Evolutionary conservation across 2,888 invertebrate genomes (phyloP).

Genomic region (Trissoscelio sp.): DNA sequence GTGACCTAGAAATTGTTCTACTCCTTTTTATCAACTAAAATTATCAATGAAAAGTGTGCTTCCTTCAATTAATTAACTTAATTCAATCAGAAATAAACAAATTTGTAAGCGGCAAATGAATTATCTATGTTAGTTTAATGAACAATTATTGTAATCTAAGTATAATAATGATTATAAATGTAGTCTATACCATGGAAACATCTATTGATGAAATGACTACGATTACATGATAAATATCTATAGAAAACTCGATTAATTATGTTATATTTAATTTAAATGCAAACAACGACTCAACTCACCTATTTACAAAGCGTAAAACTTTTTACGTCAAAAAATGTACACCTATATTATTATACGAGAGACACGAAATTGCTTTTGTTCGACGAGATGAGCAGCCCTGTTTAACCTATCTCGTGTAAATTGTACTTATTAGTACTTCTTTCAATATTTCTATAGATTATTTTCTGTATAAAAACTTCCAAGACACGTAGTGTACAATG

Average conservation of each 20-base stretch:
- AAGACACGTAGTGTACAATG: constrained; percentile 26
- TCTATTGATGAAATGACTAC: constrained; percentile 14
- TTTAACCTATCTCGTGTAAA: constrained; percentile 4
- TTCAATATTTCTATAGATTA: constrained; percentile 16
- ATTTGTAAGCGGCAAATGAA: not conserved
- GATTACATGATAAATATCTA: constrained; percentile 6
- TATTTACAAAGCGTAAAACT: constrained; percentile 24
- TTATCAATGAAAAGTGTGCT: no score
- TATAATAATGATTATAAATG: not conserved
- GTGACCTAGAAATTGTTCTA: no score
- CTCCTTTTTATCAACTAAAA: no score
- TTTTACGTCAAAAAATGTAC: constrained; percentile 11
- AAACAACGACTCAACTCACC: constrained; percentile 8
- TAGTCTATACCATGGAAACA: not conserved
- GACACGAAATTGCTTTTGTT: constrained; percentile 30
- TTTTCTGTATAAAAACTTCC: constrained; percentile 23
- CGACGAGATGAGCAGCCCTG: constrained; percentile 32
- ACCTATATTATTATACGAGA: not conserved
- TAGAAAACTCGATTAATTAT: constrained; percentile 10
- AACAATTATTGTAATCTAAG: not conserved
- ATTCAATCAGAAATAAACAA: no score
- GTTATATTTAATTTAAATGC: constrained; percentile 1
- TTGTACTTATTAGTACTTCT: constrained; percentile 15
- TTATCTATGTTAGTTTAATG: not conserved
- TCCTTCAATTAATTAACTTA: no score